Percentiles rank a stretch among this genome's conserved stretches.
Conservation (phyloP, 2,113 vertebrate genomes). For the Hemibagrus wyckioides region DNA sequence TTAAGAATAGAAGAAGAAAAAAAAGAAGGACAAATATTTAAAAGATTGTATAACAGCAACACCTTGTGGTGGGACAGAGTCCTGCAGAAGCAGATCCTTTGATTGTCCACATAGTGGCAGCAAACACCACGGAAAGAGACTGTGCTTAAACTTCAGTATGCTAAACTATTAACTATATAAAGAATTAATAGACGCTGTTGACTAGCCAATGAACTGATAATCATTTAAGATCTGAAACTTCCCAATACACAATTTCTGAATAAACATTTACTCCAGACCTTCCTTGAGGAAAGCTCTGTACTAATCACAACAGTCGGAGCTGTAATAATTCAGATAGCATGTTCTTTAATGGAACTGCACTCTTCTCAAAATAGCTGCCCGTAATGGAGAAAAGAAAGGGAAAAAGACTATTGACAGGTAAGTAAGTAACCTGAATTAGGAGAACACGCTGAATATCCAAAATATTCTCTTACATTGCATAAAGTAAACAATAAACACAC, state of each 20-base stretch:
- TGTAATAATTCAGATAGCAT: not conserved
- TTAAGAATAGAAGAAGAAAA: not conserved
- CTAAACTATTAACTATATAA: not conserved
- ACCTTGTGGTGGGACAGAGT: constrained; percentile 27
- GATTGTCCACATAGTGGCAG: constrained; percentile 61
- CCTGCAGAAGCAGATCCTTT: not conserved
- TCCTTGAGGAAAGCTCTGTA: not conserved
- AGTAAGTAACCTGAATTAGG: not conserved
- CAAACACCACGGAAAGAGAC: constrained; percentile 47
- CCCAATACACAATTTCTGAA: not conserved
- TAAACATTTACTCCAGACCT: not conserved
- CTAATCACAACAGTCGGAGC: not conserved
- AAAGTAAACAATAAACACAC: not conserved
- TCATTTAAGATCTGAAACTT: not conserved
- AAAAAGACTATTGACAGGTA: not conserved
- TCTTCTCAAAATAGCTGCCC: not conserved
- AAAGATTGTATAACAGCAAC: not conserved
- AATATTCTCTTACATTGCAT: not conserved
- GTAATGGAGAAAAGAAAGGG: not conserved
- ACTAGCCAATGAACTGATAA: not conserved
- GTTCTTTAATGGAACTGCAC: not conserved
- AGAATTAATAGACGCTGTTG: not conserved
- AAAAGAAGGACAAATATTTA: not conserved
- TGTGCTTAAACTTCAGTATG: not conserved
- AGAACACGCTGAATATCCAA: not conserved